Conservation (phyloP, 2,113 vertebrate genomes). For the Cyphomyrus discorhynchus region DNA sequence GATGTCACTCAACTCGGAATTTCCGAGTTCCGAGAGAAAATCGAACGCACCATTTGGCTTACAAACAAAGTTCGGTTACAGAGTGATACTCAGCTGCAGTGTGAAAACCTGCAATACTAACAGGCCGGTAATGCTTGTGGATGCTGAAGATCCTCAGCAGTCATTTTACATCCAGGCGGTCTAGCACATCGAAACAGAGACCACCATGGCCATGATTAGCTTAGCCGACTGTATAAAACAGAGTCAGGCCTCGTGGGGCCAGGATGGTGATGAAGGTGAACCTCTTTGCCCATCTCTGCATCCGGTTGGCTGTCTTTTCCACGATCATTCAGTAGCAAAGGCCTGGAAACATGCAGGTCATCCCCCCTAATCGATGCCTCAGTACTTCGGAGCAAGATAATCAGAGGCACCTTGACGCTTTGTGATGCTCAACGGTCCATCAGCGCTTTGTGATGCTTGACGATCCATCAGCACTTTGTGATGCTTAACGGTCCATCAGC, state of each 20-base stretch:
- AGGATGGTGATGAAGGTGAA: neutral
- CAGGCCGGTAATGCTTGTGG: neutral
- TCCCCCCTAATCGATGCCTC: neutral
- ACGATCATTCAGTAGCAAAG: neutral
- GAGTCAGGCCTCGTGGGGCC: neutral
- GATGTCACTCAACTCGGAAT: too few relatives aligned
- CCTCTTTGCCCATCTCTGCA: neutral
- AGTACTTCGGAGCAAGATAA: too few relatives aligned
- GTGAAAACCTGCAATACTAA: neutral
- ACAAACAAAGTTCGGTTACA: neutral
- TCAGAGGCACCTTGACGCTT: neutral
- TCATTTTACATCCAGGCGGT: neutral
- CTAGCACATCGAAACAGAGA: neutral
- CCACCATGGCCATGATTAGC: neutral
- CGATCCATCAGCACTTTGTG: neutral
- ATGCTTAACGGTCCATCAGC: neutral
- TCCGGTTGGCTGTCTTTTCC: neutral
- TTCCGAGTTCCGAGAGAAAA: too few relatives aligned
- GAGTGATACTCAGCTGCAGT: neutral
- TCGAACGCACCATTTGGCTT: too few relatives aligned
- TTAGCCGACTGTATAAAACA: neutral
- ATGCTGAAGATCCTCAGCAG: neutral
- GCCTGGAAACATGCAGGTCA: neutral
- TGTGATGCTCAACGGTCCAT: neutral
- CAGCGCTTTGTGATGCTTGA: neutral